phyloP scores from a whole-genome alignment of 1,140 invertebrate species.

The Ips typographus region DNA sequence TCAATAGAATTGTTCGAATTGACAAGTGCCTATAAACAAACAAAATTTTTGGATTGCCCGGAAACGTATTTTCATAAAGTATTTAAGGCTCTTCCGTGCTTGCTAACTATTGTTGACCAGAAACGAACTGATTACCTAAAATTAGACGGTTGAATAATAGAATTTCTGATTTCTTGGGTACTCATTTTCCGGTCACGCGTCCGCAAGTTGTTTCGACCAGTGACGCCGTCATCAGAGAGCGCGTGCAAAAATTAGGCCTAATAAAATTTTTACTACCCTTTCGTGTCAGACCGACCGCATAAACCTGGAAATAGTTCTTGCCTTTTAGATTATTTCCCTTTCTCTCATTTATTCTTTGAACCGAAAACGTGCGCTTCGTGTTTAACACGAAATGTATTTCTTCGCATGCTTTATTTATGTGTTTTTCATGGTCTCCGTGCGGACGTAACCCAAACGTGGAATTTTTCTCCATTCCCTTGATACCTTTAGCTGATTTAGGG shows the following conservation, averaged over 20 bases:
- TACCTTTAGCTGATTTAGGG: no score
- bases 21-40: slow-evolving; percentile 2
- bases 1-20: slow-evolving; percentile 11
- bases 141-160: background rate
- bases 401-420: background rate
- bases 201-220: background rate
- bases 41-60: background rate
- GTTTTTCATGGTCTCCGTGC: background rate
- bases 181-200: background rate
- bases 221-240: background rate
- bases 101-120: background rate
- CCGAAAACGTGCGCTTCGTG: background rate
- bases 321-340: background rate
- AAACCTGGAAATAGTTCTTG: slow-evolving; percentile 1
- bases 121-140: background rate
- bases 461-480: background rate
- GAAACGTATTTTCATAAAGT: background rate
- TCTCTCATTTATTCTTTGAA: background rate
- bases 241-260: slow-evolving; percentile 1
- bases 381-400: background rate
- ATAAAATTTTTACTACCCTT: background rate
- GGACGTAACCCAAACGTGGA: background rate
- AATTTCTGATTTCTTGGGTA: background rate
- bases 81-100: background rate
- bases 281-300: background rate